phyloP scores from a whole-genome alignment of 2,797 vertebrate genomes.

The Margarornis squamiger region DNA sequence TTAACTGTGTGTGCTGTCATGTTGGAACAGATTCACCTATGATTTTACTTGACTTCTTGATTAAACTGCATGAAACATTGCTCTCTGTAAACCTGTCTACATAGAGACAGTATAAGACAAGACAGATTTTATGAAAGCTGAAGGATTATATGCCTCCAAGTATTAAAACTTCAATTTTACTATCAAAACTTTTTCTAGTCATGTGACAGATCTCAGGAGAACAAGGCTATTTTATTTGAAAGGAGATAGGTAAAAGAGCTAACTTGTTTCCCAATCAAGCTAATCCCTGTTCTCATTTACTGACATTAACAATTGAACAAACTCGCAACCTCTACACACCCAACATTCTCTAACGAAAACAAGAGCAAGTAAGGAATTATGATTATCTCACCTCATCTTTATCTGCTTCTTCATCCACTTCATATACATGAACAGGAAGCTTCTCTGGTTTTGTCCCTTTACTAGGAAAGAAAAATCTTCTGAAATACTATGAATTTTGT shows the following conservation, averaged over 20 bases:
- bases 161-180: not conserved
- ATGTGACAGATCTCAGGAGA: not conserved
- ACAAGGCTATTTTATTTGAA: not conserved
- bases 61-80: not conserved
- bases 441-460: conserved; percentile 89
- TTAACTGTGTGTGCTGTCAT: not conserved
- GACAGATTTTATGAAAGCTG: not conserved
- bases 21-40: not conserved
- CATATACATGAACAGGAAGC: conserved; percentile 91
- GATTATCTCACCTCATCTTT: conserved; percentile 89
- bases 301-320: not conserved
- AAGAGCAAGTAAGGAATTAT: not conserved
- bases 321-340: not conserved
- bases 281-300: not conserved
- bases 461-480: conserved; percentile 75
- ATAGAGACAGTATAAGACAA: not conserved
- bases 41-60: not conserved
- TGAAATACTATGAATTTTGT: not conserved
- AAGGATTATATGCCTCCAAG: not conserved
- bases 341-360: not conserved
- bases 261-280: not conserved
- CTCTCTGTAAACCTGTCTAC: not conserved
- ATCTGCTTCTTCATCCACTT: conserved; percentile 97
- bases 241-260: not conserved
- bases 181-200: not conserved